These are phyloP conservation scores for Aphidoletes aphidimyza DNA, from an alignment of 2,888 invertebrate species.

Conservation along the genomic window DNA sequence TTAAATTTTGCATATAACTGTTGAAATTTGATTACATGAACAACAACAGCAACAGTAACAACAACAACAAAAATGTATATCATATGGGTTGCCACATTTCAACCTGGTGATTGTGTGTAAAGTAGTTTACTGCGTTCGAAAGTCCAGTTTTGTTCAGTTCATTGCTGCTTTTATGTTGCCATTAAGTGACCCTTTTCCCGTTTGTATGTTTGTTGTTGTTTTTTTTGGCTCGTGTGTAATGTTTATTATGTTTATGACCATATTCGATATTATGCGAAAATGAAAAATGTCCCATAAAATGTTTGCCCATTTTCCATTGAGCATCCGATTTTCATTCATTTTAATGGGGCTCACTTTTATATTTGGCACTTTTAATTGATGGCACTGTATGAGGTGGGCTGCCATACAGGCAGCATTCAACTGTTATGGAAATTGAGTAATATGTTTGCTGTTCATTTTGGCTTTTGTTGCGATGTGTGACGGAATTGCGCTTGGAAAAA, in stretches of 20 bases:
- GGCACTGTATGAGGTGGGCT: neutral
- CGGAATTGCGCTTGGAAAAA: slow-evolving; percentile 17
- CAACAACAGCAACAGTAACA: too few species aligned
- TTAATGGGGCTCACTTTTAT: neutral
- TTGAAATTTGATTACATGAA: slow-evolving; percentile 41
- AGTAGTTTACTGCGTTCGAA: too few species aligned
- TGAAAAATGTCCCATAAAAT: neutral
- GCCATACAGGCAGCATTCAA: neutral
- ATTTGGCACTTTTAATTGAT: slow-evolving; percentile 2
- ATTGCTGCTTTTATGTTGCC: too few species aligned
- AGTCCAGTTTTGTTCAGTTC: too few species aligned
- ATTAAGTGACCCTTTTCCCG: too few species aligned
- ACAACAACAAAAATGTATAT: too few species aligned
- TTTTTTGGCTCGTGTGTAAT: too few species aligned
- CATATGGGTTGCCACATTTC: too few species aligned
- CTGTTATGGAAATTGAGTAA: neutral
- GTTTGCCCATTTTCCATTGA: neutral
- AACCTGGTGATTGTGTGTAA: too few species aligned
- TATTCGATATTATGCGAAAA: too few species aligned
- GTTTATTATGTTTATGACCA: too few species aligned
- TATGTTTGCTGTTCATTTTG: slow-evolving; percentile 40
- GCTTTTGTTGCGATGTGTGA: neutral
- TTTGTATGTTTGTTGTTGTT: too few species aligned
- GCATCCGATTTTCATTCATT: neutral
- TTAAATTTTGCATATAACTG: neutral